Evolutionary conservation across 2,797 vertebrate species (phyloP), one percentile per base, ranked within the genome.

Genomic region (Phoebastria nigripes): DNA sequence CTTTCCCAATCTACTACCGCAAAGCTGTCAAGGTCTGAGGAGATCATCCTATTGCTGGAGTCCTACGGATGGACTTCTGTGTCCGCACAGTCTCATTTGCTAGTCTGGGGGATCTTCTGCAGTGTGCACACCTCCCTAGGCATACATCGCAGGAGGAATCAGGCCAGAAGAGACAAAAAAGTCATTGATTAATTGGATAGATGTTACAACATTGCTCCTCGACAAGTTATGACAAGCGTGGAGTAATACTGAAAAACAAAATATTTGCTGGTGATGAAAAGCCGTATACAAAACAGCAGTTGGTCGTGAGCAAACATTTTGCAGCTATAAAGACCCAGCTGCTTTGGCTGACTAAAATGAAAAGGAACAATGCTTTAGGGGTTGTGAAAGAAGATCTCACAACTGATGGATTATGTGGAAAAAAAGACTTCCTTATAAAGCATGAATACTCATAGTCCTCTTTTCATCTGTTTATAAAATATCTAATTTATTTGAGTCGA

Each of bases 311-410:
- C 55, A 96, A 96, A 95, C 74, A 95, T 95, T 94, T 92, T 91
- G 42, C 81, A 93, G 84, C 89, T 89, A 78, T 82, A 89, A 94
- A 95, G 81, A 94, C 52, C 67, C 92, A 96, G 94, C 83, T 97
- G 93, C 92, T 95, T 95, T 95, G 71, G 71, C 81, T 96, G 90
- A 82, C 81, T 94, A 24, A 82, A 94, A 96, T 80, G 63, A 90
- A 96, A 96, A 92, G 59, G 41, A 93, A 91, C 58, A 94, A 95
- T 89, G 77, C 71, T 94, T 73, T 58, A 76, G 66, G 29, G 55
- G 35, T 37, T 88, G 54, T 90, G 80, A 94, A 93, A 96, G 89
- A 94, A 82, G 55, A 92, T 90, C 83, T 89, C 52, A 44, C 22
- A 82, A 93, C 41, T 71, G 74, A 91, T 35, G 37, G 67, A 92